Evolutionary conservation across 2,113 vertebrate species (phyloP).

Genomic region (Thryonomys swinderianus): DNA sequence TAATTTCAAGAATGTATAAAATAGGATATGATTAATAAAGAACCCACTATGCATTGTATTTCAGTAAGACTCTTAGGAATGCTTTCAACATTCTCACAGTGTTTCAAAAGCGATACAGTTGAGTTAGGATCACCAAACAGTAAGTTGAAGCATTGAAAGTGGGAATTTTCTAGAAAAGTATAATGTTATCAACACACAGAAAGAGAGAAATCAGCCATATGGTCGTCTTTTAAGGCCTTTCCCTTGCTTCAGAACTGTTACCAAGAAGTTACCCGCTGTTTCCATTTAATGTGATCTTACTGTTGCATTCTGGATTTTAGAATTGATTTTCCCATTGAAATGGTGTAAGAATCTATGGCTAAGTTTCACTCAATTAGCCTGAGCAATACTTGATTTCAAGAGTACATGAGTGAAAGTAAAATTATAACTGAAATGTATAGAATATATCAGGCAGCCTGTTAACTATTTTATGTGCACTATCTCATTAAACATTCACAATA

Average conservation of each 20-base stretch:
- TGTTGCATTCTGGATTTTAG: neutral
- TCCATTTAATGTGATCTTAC: neutral
- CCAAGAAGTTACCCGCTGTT: neutral
- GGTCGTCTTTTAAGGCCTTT: neutral
- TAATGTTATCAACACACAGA: neutral
- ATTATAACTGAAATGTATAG: neutral
- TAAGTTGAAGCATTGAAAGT: neutral
- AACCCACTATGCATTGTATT: neutral
- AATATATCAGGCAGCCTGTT: neutral
- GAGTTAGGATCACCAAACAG: neutral
- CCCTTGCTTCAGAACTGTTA: neutral
- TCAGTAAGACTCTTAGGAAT: neutral
- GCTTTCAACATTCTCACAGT: neutral
- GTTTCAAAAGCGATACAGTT: neutral
- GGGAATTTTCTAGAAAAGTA: neutral
- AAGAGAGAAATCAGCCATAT: neutral
- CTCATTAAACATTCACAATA: neutral
- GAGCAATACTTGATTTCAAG: conserved; percentile 9
- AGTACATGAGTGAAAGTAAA: neutral
- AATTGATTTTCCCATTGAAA: conserved; percentile 11
- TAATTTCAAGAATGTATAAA: neutral
- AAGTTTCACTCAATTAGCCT: conserved; percentile 23
- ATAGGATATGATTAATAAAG: neutral
- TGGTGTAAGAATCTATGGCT: neutral
- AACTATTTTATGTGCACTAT: neutral